Base-by-base conservation (phyloP, 2,797 vertebrate species). In the Pseudochirops cupreus region DNA sequence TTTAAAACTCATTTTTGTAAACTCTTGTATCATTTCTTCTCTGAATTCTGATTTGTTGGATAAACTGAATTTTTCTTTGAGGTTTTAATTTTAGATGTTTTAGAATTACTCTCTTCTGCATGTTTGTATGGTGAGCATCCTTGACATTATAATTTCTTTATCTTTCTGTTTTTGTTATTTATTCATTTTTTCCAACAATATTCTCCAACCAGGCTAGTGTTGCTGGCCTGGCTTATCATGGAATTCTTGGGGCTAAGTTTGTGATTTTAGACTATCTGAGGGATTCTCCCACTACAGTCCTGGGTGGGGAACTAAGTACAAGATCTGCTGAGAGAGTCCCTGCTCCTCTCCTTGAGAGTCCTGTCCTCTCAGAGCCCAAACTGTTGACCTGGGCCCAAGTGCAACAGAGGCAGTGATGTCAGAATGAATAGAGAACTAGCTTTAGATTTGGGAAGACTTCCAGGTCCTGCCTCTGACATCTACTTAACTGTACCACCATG, bases 381-480 rank as follows among this genome's bases (percentile, higher is more conserved):
- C 74, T 4, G 7, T 7, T 87, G 18, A 6, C 21, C 31, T 67
- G 62, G 39, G 18, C 10, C 39, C 39, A 95, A 94, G 59, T 93
- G 62, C 91, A 95, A 74, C 92, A 52, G 93, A 93, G 93, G 14
- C 53, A 92, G 53, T 95, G 52, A 87, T 94, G 11, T 39, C 89
- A 58, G 90, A 46, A 28, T 96, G 4, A 92, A 93, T 95, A 93
- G 54, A 53, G 9, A n/a, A 67, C 52, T 93, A 92, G 55, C 3
- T 94, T 96, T 96, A 54, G 58, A 96, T 67, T 50, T 91, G 93
- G 95, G 74, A 54, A 67, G 29, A 87, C 91, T 50, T 53, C 95
- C 58, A 82, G 59, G 87, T 96, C 24, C 33, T 33, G 57, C 31
- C 14, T 93, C 39, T 90, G 39, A 39, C 67, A 82, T 56, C 7